Evolutionary conservation across 2,113 vertebrate genomes (phyloP), one percentile per base, ranked within the genome.

Genomic region (Gallinago media): DNA sequence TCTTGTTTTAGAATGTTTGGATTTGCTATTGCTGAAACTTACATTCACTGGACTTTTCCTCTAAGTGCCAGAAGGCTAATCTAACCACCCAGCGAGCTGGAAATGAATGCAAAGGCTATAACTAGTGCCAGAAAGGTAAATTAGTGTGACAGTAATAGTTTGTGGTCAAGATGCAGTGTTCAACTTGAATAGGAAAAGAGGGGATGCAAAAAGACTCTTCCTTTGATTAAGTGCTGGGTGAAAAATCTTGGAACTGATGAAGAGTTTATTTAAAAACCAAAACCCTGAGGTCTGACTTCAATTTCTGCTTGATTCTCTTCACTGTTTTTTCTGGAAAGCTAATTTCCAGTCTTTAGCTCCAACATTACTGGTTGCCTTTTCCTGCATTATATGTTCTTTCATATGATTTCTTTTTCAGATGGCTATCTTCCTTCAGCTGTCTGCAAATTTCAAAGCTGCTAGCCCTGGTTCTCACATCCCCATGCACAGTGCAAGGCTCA

Each of bases 121-220:
- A 82, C 49, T 85, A 77, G 66, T 62, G 71, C 46, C 74, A 82
- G 62, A 92, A 85, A 90, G 55, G 89, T 85, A 90, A 96, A 83
- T 65, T 78, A 79, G 12, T 0, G 3, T 94, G 78, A 93, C 58
- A 66, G 3, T 54, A 87, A 87, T 34, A 85, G 40, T 65, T 73
- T 49, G 50, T 63, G 58, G 62, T 89, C 65, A 89, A 88, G 34
- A 85, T 46, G 19, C n/a, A 88, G 40, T 22, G 29, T 34, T 73
- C 27, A 82, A 62, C 20, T 77, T 89, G 23, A 61, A 87, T 7
- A 89, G 49, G 27, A 75, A 79, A 78, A 88, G 26, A 91, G 22
- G 75, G 9, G 38, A 72, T 56, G 10, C 38, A 90, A 61, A 88
- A 92, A 56, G 6, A 1, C 6, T 70, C 46, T 76, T 80, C 13